Conservation (phyloP, 2,888 invertebrate species). For the Chrysolina americana region DNA sequence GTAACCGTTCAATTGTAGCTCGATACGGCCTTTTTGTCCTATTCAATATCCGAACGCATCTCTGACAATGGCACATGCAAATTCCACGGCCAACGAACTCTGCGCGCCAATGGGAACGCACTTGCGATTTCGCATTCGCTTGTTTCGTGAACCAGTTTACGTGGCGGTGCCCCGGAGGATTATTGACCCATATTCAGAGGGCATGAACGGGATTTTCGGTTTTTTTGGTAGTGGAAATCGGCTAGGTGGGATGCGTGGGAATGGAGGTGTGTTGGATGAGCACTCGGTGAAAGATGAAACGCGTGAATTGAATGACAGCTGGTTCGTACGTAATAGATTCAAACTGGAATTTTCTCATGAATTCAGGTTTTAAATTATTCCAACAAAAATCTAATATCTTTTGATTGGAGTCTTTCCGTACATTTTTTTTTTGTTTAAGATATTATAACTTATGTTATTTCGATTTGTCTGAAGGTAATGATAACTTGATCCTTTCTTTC, state of each 20-base stretch:
- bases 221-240: slow-evolving; percentile 7
- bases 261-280: neutral
- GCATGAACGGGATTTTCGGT: slow-evolving; percentile 28
- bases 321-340: too few species aligned
- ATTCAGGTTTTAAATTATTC: too few species aligned
- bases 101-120: slow-evolving; percentile 39
- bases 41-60: slow-evolving; percentile 33
- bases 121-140: slow-evolving; percentile 41
- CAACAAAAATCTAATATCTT: too few species aligned
- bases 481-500: too few species aligned
- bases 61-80: slow-evolving; percentile 48
- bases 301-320: too few species aligned
- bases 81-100: slow-evolving; percentile 46
- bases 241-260: slow-evolving; percentile 3
- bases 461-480: too few species aligned
- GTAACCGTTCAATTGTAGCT: slow-evolving; percentile 30
- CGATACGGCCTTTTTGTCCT: slow-evolving; percentile 29
- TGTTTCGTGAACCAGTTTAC: slow-evolving; percentile 39
- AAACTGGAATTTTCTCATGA: too few species aligned
- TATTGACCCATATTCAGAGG: slow-evolving; percentile 40
- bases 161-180: slow-evolving; percentile 33
- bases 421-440: too few species aligned
- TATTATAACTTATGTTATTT: too few species aligned
- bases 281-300: neutral
- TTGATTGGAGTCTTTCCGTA: too few species aligned